Base-by-base conservation (phyloP, 2,797 vertebrate genomes). In the Psittacula echo region DNA sequence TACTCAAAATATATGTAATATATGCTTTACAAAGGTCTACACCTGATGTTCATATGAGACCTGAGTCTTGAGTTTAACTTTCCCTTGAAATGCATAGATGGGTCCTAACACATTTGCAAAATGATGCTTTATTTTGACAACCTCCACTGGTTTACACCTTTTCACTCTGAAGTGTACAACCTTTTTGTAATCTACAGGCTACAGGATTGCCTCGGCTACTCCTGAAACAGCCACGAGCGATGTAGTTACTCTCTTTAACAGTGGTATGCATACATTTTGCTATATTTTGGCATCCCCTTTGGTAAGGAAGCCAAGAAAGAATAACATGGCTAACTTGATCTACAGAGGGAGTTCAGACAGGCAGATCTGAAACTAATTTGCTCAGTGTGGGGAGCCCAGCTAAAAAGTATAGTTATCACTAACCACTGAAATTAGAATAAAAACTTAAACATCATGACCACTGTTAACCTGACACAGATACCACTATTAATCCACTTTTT, bases 251-350 rank as follows among this genome's bases (percentile, higher is more conserved):
- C 65, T 65, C 32, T 75, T 86, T 39, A 86, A 29, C 30, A 37
- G 39, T 13, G 4, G 13, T 45, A n/a, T 48, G 24, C 53, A 60
- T 72, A 50, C 24, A 53, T 51, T 67, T 78, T 54, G n/a, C 58
- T 94, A 10, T 37, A 76, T 48, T 83, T 82, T 91, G 86, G 54
- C 67, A 90, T 81, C 65, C 62, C 42, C 67, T 82, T 75, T 14
- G 29, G 37, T 87, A 75, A 90, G 77, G 45, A 95, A 91, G 66
- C 64, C 60, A 60, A 54, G 60, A 66, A 88, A 86, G 62, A 91
- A 44, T 70, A 86, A 54, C 74, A 37, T 75, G 10, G 21, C 77
- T 87, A 54, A 87, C n/a, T 79, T 0, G 0, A 64, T 93, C 79
- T 85, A 74, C 42, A 70, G 70, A 92, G 20, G 58, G n/a, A 86